Evolutionary conservation across 2,797 vertebrate species (phyloP), one percentile per base, ranked within the genome.

Genomic region (Agapornis canus): DNA sequence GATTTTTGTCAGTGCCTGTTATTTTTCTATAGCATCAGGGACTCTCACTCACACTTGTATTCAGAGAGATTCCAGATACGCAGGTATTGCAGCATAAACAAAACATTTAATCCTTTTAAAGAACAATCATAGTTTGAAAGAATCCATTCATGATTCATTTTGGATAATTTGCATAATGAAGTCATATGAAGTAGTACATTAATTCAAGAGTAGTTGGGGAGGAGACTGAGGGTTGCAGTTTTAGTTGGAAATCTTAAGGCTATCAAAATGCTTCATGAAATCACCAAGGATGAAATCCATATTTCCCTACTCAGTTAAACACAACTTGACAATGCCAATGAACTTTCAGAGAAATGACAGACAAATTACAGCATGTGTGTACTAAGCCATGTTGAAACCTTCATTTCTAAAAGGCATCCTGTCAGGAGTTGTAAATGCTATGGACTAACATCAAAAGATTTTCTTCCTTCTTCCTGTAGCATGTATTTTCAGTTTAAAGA

Each of bases 281-380:
- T 97, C 92, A 92, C 32, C 52, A 57, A 93, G 94, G 96, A 97
- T 92, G 86, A 97, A 97, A 97, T 98, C 95, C 84, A 37, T 89
- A 92, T 97, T 97, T 65, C 94, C 94, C 89, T 94, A 87, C 89
- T 98, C 97, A 98, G 94, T 89, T 95, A 98, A 98, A 98, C 96
- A 92, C 10, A 72, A 97, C 92, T 79, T 98, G 97, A 98, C 94
- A 97, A 97, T 98, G 95, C 96, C 98, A 97, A 90, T 96, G 97
- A 98, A 97, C 97, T 97, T 97, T 73, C 40, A 91, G 96, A 89
- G 95, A 98, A 51, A 96, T 97, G 97, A 98, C 96, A 98, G 95
- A 95, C 96, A 97, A 97, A 98, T 96, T 92, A 72, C 89, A 89
- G 79, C 9, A 2, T 94, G 87, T 45, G 75, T 70, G 95, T 92